Base-by-base conservation (phyloP, 1,140 invertebrate genomes). In the Galleria mellonella region DNA sequence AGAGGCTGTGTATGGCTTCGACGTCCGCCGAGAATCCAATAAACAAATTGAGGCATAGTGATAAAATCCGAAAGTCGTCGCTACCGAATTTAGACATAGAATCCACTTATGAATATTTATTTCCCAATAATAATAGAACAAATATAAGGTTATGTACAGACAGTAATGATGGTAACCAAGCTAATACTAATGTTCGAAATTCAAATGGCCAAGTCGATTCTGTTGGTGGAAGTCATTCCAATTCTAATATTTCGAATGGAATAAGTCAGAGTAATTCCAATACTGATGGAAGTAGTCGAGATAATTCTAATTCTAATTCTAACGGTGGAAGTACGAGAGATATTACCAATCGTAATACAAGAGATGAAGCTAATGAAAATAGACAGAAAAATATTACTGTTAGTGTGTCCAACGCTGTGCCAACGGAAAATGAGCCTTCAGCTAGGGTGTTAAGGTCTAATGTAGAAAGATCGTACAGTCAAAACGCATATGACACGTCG, bases 31-130 rank as follows among this genome's bases (percentile, higher is more conserved):
- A 59, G 17, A 27, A 50, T 14, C 45, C 68, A 0, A 41, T 75
- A 0, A 55, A 50, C 13, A 59, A 57, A 30, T 13, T 76, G 0
- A 67, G 67, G 41, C 65, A 42, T 10, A n/a, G 54, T 1, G 75
- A 81, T 10, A 78, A 73, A 53, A 43, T 39, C 0, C 62, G 81
- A 6, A 84, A 84, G 14, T 73, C 75, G 0, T 84, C 81, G 1
- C 17, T 84, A 11, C 81, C 81, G 0, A 84, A 84, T 59, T 46
- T 84, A 36, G 75, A 78, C 11, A 32, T 61, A 4, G 74, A 79
- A 8, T 62, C 69, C 0, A 57, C 66, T 1, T 84, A 84, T 10
- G 81, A 84, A 44, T 82, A 65, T 46, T 36, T 82, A 14, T 84
- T 66, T 47, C 64, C 71, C 47, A 44, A 45, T 50, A 48, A 33